Conservation (phyloP, 2,113 vertebrate species). For the Oryctolagus cuniculus region mOryCun1.1 NC_091434.1:120853001-120853500, state of each 20-base stretch:
- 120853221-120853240: rapidly evolving
- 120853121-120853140: rapidly evolving
- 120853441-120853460: neutral
- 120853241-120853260: neutral
- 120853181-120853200: neutral
- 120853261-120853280: neutral
- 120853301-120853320: neutral
- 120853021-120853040: no score
- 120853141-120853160: rapidly evolving
- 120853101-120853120: neutral
- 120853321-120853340: neutral
- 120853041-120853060: no score
- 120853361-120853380: neutral
- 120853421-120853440: neutral
- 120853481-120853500: neutral
- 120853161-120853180: neutral
- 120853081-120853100: neutral
- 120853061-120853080: no score
- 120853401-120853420: rapidly evolving
- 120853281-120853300: neutral
- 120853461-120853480: neutral
- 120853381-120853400: rapidly evolving
- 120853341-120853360: neutral
- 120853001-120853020: no score
- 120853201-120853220: neutral